Evolutionary conservation across 1,140 invertebrate species (phyloP).

Genomic region (Luehdorfia chinensis): DNA sequence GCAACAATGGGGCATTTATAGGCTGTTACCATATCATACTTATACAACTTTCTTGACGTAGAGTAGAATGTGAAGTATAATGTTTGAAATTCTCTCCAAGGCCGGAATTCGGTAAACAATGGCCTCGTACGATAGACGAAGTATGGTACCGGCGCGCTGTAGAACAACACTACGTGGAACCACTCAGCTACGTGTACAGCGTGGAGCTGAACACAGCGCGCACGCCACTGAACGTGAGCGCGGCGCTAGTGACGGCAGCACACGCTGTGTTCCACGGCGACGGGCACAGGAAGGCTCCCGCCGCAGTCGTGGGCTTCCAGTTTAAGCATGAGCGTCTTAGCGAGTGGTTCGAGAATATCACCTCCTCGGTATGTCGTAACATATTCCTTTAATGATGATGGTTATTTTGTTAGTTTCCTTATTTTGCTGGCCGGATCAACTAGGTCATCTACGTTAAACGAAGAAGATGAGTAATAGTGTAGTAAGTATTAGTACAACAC

Average conservation of each 20-base stretch:
- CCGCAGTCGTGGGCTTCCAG: constrained; percentile 94
- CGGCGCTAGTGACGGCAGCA: constrained; percentile 88
- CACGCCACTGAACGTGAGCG: constrained; percentile 49
- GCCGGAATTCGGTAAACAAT: constrained; percentile 77
- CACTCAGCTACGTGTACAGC: constrained; percentile 89
- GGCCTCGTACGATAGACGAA: constrained; percentile 91
- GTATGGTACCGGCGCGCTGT: constrained; percentile 96
- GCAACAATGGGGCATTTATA: too few species aligned
- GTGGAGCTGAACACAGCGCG: constrained; percentile 58
- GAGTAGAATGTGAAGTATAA: too few species aligned
- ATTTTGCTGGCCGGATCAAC: too few species aligned
- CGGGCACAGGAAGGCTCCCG: constrained; percentile 84
- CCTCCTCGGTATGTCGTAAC: constrained; percentile 79
- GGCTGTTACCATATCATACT: too few species aligned
- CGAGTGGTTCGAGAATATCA: constrained; percentile 88
- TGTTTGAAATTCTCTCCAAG: constrained; percentile 43
- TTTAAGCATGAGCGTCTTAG: constrained; percentile 88
- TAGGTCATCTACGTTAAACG: too few species aligned
- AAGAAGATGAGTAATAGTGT: too few species aligned
- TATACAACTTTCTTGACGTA: too few species aligned
- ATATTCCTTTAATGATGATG: too few species aligned
- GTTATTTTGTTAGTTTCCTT: too few species aligned
- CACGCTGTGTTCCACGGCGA: constrained; percentile 89
- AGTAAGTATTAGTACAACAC: too few species aligned
- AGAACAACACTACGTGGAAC: constrained; percentile 89